Evolutionary conservation across 2,888 invertebrate genomes (phyloP), one percentile per base, ranked within the genome.

Genomic region (Odontocolon sp.): DNA sequence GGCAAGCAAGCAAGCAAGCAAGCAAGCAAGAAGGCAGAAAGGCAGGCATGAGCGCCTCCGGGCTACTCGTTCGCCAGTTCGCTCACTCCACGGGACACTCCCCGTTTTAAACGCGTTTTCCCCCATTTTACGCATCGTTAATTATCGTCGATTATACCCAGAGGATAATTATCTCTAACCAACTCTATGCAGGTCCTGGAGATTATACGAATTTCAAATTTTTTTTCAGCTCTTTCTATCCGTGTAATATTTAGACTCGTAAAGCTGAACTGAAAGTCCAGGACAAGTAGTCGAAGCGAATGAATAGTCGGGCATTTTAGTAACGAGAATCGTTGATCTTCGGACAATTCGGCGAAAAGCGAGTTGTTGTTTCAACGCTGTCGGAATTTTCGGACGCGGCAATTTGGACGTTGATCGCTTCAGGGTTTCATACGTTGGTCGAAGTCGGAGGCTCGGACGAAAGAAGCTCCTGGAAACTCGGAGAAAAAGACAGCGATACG

Each of bases 51-150:
- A 33, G 61, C 67, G 71, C 57, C 71, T 57, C 64, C 67, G 76
- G 66, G 61, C 47, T 66, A 52, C 11, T 9, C 61, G 16, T 14
- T n/a, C 47, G 14, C 68, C 63, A 50, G 66, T 61, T 59, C 59
- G 33, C 40, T 52, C 57, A 23, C 14, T 56, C 31, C 40, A 26
- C 52, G 52, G 52, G 57, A 70, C 70, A 70, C 70, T 64, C 70
- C 54, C 59, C 59, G 42, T 69, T 69, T 64, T 33, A 8, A 56
- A 68, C 57, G 40, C 56, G 36, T 67, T 54, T 5, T 26, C 11
- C 18, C 14, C 40, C 31, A 36, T 67, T 72, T 57, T 42, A 63
- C 71, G 76, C 63, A 63, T 77, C 76, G 63, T 71, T 63, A 71
- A 77, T 71, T 68, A 68, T 68, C 68, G 42, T 38, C 52, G 45